Evolutionary conservation across 2,797 vertebrate genomes (phyloP).

Genomic region (Sebastiscus albofasciatus): DNA sequence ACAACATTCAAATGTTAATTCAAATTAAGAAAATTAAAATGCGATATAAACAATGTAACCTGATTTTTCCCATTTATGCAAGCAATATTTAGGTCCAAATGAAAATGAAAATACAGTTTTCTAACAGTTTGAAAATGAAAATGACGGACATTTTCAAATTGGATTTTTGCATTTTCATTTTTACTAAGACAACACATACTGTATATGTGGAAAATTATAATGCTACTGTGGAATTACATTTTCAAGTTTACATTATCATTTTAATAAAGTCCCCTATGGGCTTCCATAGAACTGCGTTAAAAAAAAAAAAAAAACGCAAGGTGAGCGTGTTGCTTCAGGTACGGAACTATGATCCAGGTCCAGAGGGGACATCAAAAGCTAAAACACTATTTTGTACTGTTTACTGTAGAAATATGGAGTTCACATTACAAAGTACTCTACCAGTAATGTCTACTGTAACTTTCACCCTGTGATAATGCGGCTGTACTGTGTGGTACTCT

Average conservation of each 20-base stretch:
- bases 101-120: background rate
- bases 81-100: background rate
- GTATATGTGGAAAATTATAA: background rate
- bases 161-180: background rate
- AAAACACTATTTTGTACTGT: background rate
- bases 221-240: background rate
- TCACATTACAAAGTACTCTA: background rate
- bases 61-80: background rate
- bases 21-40: background rate
- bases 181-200: background rate
- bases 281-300: background rate
- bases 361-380: background rate
- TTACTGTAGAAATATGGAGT: background rate
- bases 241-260: no score
- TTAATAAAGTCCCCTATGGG: no score
- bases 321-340: background rate
- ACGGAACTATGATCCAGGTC: background rate
- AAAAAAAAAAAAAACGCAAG: background rate
- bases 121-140: background rate
- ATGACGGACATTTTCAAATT: background rate
- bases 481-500: background rate
- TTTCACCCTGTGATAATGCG: background rate
- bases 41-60: background rate
- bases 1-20: background rate
- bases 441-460: background rate